These are phyloP conservation scores for Eulemur rubriventer DNA, from an alignment of 2,797 vertebrate genomes.

Conservation along the genomic window DNA sequence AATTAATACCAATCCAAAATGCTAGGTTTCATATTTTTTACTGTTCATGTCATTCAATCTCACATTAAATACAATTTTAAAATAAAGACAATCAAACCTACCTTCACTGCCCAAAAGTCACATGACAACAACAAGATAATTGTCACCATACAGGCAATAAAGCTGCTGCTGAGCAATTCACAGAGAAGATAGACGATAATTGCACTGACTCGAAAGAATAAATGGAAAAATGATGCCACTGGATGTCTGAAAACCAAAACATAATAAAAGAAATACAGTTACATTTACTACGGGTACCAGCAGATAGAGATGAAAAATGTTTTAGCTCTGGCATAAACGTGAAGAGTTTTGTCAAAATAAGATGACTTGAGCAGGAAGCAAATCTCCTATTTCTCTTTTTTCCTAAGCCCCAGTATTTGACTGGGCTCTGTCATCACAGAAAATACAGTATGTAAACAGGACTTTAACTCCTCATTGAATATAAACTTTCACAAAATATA, in stretches of 20 bases:
- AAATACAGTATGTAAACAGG: not conserved
- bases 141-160: conserved; percentile 95
- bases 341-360: not conserved
- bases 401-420: not conserved
- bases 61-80: conserved; percentile 38
- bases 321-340: not conserved
- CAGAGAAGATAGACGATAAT: conserved; percentile 93
- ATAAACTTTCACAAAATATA: conserved; percentile 7
- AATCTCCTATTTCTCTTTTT: not conserved
- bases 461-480: not conserved
- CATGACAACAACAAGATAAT: conserved; percentile 96
- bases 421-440: not conserved
- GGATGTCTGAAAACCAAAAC: conserved; percentile 91
- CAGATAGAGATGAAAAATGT: not conserved
- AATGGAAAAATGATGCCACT: conserved; percentile 95
- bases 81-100: conserved; percentile 76
- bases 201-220: conserved; percentile 94
- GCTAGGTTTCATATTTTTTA: not conserved
- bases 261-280: conserved; percentile 62
- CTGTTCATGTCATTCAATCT: not conserved
- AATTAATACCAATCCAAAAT: not conserved
- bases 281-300: not conserved
- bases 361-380: not conserved
- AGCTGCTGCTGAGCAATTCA: conserved; percentile 89
- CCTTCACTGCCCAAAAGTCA: conserved; percentile 99